These are phyloP conservation scores for Bubalus kerabau DNA, from an alignment of 2,113 vertebrate genomes.

Conservation along the genomic window DNA sequence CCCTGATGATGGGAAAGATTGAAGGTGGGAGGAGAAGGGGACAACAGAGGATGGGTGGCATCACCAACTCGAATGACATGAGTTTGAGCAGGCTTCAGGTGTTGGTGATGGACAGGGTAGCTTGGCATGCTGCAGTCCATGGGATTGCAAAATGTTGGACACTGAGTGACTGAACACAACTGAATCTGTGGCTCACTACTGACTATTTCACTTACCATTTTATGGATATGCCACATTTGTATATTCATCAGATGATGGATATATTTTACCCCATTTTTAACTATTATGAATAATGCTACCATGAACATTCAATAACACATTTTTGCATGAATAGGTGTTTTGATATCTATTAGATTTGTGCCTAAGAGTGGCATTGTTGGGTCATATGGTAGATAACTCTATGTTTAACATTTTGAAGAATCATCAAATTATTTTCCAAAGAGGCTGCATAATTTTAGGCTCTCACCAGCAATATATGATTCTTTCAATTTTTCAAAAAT, in stretches of 20 bases:
- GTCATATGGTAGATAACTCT: neutral
- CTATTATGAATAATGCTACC: neutral
- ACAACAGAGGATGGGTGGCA: no score
- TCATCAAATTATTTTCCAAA: neutral
- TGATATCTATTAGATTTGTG: neutral
- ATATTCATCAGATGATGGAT: neutral
- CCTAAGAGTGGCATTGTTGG: neutral
- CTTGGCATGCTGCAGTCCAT: neutral
- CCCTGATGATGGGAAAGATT: no score
- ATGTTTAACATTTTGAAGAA: neutral
- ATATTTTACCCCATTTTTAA: neutral
- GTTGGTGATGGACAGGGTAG: no score
- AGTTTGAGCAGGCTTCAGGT: no score
- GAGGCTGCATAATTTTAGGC: neutral
- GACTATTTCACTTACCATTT: neutral
- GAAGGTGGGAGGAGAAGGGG: no score
- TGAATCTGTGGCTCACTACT: neutral
- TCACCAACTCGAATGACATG: no score
- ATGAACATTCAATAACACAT: neutral
- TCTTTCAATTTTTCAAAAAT: neutral
- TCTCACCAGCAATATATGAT: neutral
- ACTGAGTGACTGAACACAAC: neutral
- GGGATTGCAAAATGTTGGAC: neutral
- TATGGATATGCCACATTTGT: neutral
- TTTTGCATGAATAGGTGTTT: neutral